phyloP scores from a whole-genome alignment of 64 coral and sea anemone species.

The Montipora efflorescens region DNA sequence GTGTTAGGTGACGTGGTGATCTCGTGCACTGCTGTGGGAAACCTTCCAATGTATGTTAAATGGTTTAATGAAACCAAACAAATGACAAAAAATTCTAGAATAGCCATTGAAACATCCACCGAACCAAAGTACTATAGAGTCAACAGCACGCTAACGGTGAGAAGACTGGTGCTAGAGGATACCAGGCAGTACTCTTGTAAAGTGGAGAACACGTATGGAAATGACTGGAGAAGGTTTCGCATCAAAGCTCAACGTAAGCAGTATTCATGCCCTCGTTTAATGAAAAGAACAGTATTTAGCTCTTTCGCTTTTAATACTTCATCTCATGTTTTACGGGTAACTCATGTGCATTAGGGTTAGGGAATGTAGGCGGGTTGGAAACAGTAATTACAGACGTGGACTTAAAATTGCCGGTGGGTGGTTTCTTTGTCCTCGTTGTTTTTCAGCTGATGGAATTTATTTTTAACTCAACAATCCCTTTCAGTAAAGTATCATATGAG shows the following conservation, averaged over 20 bases:
- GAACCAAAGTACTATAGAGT: slow-evolving; percentile 41
- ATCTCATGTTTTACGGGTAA: too few species aligned
- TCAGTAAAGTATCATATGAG: too few species aligned
- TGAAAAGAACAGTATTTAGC: neutral
- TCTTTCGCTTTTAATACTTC: neutral
- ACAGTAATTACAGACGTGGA: too few species aligned
- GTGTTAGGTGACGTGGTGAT: slow-evolving; percentile 58
- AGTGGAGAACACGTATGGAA: slow-evolving; percentile 74
- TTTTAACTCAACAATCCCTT: too few species aligned
- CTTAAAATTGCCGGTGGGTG: too few species aligned
- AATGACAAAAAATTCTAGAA: slow-evolving; percentile 29
- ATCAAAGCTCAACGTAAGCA: slow-evolving; percentile 82
- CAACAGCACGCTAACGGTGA: slow-evolving; percentile 65
- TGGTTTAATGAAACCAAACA: slow-evolving; percentile 77
- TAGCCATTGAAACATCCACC: neutral
- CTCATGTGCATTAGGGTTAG: too few species aligned
- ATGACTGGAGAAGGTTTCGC: slow-evolving; percentile 62
- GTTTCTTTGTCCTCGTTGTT: too few species aligned
- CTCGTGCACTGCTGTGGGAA: slow-evolving; percentile 69
- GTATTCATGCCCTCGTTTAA: neutral
- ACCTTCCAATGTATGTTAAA: slow-evolving; percentile 69
- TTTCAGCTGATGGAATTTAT: too few species aligned
- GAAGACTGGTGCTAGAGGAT: slow-evolving; percentile 67
- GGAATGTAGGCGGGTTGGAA: too few species aligned
- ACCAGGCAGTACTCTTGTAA: slow-evolving; percentile 79